phyloP scores from a whole-genome alignment of 2,113 vertebrate genomes.

The Pollachius pollachius region DNA sequence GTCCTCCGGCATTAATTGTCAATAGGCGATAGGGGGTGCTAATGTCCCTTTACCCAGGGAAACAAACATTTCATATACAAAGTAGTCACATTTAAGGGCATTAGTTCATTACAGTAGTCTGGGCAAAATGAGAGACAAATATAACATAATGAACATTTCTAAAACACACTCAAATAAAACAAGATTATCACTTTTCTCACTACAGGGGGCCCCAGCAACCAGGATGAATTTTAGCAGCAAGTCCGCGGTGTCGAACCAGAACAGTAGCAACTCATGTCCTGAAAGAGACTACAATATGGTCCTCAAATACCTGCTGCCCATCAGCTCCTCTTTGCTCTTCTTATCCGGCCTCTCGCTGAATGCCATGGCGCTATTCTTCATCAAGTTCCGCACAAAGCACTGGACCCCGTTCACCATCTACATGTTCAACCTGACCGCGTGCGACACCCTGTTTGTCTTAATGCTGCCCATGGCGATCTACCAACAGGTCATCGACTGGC shows the following conservation, averaged over 20 bases:
- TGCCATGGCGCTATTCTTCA: constrained; percentile 79
- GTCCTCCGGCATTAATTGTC: too few species aligned
- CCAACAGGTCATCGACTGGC: constrained; percentile 91
- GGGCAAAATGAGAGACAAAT: too few species aligned
- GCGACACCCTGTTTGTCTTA: constrained; percentile 86
- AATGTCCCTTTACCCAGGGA: too few species aligned
- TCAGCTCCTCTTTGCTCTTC: constrained; percentile 87
- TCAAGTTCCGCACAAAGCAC: constrained; percentile 85
- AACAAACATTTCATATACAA: too few species aligned
- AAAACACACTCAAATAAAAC: too few species aligned
- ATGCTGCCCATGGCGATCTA: constrained; percentile 92
- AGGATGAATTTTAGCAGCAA: constrained; percentile 48
- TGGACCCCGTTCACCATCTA: constrained; percentile 81
- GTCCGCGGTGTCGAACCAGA: constrained; percentile 26
- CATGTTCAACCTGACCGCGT: constrained; percentile 78
- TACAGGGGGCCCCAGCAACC: neutral
- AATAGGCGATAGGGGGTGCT: too few species aligned
- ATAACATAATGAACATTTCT: too few species aligned
- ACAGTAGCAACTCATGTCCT: constrained; percentile 74
- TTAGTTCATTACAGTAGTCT: too few species aligned
- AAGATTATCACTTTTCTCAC: neutral
- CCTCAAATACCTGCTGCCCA: constrained; percentile 91
- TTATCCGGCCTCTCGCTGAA: constrained; percentile 87
- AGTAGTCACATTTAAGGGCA: too few species aligned
- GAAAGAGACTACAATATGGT: constrained; percentile 67